Evolutionary conservation across 2,797 vertebrate genomes (phyloP), one percentile per base, ranked within the genome.

Genomic region (Coccyzus lansbergi): DNA sequence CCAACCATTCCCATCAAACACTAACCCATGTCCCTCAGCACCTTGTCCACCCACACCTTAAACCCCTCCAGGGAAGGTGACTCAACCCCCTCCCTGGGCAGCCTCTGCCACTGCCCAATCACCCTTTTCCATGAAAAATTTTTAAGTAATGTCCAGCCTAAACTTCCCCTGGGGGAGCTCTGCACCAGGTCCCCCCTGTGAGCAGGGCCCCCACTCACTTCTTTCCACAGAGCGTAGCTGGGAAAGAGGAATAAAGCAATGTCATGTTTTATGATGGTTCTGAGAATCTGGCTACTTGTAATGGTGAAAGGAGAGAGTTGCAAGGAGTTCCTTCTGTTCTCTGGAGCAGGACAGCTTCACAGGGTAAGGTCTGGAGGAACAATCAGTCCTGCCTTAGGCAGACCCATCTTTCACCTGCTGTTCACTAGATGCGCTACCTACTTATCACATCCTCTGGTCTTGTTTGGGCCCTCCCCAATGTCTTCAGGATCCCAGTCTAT

Each of bases 381-480:
- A 19, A 12, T 15, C 40, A 40, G 22, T 60, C 36, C 25, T 33
- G 6, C 40, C 36, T 56, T 3, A 51, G 33, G 33, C 19, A 83
- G 60, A 56, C 26, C 22, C 22, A 58, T 11, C 17, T 55, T 55
- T 53, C 31, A 48, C 8, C 6, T 4, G 15, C 38, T 48, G 36
- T 29, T 71, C 36, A n/a, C 13, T 24, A 21, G 21, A 38, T 4
- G 49, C 12, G 15, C 10, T 12, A 10, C 24, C 42, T 74, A 10
- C 31, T 67, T 33, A n/a, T 2, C 7, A 16, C 12, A 3, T 11
- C 7, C 4, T 29, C 3, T 6, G 18, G 4, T 28, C 31, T 9
- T 5, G 13, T 13, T 34, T 62, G 18, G 38, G 49, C 15, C 36
- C 12, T n/a, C 20, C 42, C 4, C 22, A 34, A 3, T 4, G 1